Percentiles rank a stretch among this genome's conserved stretches.
Evolutionary conservation across 2,797 vertebrate species (phyloP).

Genomic region (Leuciscus waleckii): DNA sequence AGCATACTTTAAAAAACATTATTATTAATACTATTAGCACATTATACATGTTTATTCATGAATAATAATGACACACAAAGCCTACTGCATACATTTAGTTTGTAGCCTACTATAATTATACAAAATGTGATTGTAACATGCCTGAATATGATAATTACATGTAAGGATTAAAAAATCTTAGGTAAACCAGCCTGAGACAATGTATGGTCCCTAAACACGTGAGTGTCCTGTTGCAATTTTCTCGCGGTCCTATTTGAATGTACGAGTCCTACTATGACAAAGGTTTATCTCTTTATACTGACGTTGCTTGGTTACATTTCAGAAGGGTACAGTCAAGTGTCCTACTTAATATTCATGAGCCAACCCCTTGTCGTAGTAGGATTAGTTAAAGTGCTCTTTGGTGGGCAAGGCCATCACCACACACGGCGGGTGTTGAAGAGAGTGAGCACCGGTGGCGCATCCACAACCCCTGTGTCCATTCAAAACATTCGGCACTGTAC

Average conservation of each 20-base stretch:
- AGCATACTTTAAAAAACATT: not conserved
- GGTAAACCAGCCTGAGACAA: conserved; percentile 7
- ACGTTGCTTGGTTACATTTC: conserved; percentile 20
- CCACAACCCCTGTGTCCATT: not conserved
- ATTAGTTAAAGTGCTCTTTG: conserved; percentile 2
- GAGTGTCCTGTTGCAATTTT: conserved; percentile 32
- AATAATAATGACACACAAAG: not conserved
- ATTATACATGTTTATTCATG: not conserved
- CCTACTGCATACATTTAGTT: not conserved
- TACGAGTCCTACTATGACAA: not conserved
- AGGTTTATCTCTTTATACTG: not conserved
- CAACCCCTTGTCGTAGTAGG: not conserved
- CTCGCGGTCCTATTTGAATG: not conserved
- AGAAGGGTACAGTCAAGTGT: not conserved
- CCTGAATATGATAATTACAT: not conserved
- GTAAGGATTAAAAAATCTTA: not conserved
- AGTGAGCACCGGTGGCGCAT: conserved; percentile 12
- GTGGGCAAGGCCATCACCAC: conserved; percentile 29
- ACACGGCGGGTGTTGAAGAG: not conserved
- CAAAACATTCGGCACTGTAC: conserved; percentile 14
- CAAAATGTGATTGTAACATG: conserved; percentile 1
- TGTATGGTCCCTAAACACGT: conserved; percentile 2
- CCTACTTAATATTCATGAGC: conserved; percentile 33
- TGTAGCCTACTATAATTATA: not conserved
- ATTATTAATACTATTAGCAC: not conserved